Conservation (phyloP, 2,888 invertebrate genomes). For the Parthenolecanium corni region DNA sequence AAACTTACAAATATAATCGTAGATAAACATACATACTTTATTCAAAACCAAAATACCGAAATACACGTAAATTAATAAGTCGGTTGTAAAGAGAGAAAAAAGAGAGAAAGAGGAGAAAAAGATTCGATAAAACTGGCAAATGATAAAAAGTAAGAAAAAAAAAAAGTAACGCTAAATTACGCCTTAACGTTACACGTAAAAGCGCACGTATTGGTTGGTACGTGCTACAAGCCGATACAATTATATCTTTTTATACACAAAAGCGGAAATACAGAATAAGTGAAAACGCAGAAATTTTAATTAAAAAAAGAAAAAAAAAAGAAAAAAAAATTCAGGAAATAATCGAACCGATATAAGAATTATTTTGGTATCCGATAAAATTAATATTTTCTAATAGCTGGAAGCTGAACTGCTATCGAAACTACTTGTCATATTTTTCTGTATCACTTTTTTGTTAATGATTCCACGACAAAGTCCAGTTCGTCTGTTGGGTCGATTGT, state of each 20-base stretch:
- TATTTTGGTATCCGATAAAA: slow-evolving; percentile 2
- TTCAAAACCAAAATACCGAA: slow-evolving; percentile 15
- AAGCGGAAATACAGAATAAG: slow-evolving; percentile 8
- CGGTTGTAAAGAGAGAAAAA: slow-evolving; percentile 3
- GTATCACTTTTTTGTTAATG: slow-evolving; percentile 9
- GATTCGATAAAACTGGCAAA: slow-evolving; percentile 23
- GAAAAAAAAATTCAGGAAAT: background rate
- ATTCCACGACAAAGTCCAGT: slow-evolving; percentile 26
- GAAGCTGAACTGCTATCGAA: slow-evolving; percentile 14
- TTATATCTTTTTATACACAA: slow-evolving; percentile 16
- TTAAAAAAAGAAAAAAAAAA: slow-evolving; percentile 15
- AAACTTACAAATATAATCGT: slow-evolving; percentile 15
- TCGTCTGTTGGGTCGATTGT: slow-evolving; percentile 12
- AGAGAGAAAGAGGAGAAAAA: slow-evolving; percentile 10
- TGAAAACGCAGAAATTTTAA: slow-evolving; percentile 7
- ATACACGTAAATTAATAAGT: slow-evolving; percentile 7
- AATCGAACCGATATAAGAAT: slow-evolving; percentile 3
- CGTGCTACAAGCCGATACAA: background rate
- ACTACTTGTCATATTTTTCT: slow-evolving; percentile 3
- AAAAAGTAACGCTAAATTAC: slow-evolving; percentile 6
- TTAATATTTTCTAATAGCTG: slow-evolving; percentile 10
- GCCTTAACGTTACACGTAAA: slow-evolving; percentile 2
- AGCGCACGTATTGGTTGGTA: slow-evolving; percentile 2
- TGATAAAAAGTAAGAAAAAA: slow-evolving; percentile 9
- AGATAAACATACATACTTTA: slow-evolving; percentile 21